Conservation (phyloP, 2,113 vertebrate species). For the Halcyon senegalensis region DNA sequence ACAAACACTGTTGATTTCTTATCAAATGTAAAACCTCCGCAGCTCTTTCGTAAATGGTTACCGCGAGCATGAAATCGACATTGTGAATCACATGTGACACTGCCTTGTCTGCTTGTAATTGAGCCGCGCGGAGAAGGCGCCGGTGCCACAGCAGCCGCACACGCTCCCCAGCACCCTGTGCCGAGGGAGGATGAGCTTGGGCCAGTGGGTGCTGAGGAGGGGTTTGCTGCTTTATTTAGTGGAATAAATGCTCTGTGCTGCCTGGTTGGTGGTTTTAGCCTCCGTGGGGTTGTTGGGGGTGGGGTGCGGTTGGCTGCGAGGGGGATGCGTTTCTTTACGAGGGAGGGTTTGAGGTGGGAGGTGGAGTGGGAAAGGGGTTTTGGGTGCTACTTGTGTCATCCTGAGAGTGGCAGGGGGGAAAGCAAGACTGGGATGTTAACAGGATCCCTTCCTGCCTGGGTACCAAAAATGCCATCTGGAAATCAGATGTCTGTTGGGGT, state of each 20-base stretch:
- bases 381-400: not conserved
- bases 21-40: constrained; percentile 94
- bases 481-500: not conserved
- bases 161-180: fast-evolving
- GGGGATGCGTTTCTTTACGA: not conserved
- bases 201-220: not conserved
- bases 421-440: not conserved
- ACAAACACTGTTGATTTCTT: constrained; percentile 93
- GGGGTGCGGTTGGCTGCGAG: not conserved
- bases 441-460: not conserved
- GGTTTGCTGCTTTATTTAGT: not conserved
- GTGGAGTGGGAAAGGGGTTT: not conserved
- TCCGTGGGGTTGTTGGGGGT: not conserved
- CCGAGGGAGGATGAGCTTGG: not conserved
- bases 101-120: constrained; percentile 94
- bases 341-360: not conserved
- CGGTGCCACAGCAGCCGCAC: not conserved
- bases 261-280: not conserved
- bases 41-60: constrained; percentile 93
- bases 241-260: not conserved
- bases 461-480: not conserved
- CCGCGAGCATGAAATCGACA: constrained; percentile 96
- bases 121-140: constrained; percentile 86
- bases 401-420: not conserved
- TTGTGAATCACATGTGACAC: constrained; percentile 96